Conservation (phyloP, 2,888 invertebrate species). For the Fragum whitleyi region DNA sequence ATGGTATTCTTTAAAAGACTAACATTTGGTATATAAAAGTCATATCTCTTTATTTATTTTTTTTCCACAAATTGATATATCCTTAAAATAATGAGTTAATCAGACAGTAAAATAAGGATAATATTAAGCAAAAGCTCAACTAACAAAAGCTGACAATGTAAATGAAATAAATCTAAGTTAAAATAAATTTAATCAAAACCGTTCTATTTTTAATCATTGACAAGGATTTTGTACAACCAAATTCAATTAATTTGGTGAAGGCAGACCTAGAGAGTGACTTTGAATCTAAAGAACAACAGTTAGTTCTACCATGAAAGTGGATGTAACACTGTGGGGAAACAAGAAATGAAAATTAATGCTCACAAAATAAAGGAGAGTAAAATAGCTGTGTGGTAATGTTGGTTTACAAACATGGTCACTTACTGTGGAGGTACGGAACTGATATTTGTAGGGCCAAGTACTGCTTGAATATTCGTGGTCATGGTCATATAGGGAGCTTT, state of each 20-base stretch:
- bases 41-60: too few species aligned
- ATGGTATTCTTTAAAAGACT: too few species aligned
- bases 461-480: conserved; percentile 64
- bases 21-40: too few species aligned
- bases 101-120: too few species aligned
- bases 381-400: conserved; percentile 40
- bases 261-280: neutral
- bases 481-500: conserved; percentile 70
- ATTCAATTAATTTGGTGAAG: conserved; percentile 5
- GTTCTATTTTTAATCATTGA: too few species aligned
- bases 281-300: conserved; percentile 2
- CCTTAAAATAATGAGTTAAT: too few species aligned
- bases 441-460: conserved; percentile 81
- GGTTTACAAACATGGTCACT: conserved; percentile 45
- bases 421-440: conserved; percentile 74
- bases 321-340: neutral
- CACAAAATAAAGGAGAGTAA: conserved; percentile 28
- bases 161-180: too few species aligned
- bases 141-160: too few species aligned
- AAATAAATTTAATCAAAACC: too few species aligned
- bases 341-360: conserved; percentile 15
- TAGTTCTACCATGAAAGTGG: conserved; percentile 8
- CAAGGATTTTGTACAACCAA: too few species aligned
- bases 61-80: too few species aligned
- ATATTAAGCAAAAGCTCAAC: too few species aligned